Evolutionary conservation across 2,888 invertebrate species (phyloP).

Genomic region (Neuroscelio doddi): DNA sequence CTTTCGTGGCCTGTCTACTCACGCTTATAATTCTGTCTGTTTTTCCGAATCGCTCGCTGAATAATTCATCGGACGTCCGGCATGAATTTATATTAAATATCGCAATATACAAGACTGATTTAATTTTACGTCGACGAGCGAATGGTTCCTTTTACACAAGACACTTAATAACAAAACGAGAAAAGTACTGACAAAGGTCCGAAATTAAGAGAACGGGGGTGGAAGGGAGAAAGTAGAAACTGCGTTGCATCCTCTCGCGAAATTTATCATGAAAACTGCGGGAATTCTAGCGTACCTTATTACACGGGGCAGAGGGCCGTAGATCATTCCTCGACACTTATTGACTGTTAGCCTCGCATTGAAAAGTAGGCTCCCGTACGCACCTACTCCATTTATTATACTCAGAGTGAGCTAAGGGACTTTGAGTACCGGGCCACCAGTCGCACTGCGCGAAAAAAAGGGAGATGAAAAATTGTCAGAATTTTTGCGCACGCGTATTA

Average conservation of each 20-base stretch:
- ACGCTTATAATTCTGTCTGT: constrained; percentile 35
- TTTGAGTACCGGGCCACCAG: background rate
- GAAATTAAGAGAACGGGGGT: background rate
- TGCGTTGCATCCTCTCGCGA: constrained; percentile 12
- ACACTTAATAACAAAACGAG: constrained; percentile 9
- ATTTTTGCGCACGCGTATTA: constrained; percentile 44
- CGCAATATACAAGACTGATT: constrained; percentile 20
- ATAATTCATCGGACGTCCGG: constrained; percentile 54
- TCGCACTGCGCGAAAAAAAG: constrained; percentile 12
- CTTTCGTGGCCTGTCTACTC: background rate
- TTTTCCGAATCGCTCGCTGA: constrained; percentile 56
- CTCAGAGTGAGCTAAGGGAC: constrained; percentile 36
- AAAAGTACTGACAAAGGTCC: constrained; percentile 18
- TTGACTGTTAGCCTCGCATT: constrained; percentile 69
- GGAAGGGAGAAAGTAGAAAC: constrained; percentile 1
- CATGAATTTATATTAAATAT: constrained; percentile 63
- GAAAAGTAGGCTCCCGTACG: constrained; percentile 65
- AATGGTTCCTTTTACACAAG: constrained; percentile 14
- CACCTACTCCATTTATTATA: constrained; percentile 51
- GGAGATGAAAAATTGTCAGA: constrained; percentile 39
- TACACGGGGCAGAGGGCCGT: constrained; percentile 55
- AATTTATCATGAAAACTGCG: constrained; percentile 33
- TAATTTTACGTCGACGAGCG: constrained; percentile 15
- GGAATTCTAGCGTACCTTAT: constrained; percentile 51
- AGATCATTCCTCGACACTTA: constrained; percentile 71